These are phyloP conservation scores for Thaumatotibia leucotreta DNA, from an alignment of 1,140 invertebrate species.

Conservation along the genomic window DNA sequence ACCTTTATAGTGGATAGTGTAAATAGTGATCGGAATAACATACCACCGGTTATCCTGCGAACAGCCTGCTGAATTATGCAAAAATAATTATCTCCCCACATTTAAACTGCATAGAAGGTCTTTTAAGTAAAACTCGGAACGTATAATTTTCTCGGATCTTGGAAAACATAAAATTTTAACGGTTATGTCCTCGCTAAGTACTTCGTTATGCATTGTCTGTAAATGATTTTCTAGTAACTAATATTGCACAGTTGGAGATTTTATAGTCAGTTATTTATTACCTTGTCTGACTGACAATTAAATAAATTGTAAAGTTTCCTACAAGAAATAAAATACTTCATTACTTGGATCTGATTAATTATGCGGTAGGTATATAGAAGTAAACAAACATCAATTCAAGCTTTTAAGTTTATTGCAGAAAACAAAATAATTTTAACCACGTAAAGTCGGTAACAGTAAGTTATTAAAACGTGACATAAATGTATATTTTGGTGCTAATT, in stretches of 20 bases:
- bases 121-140: neutral
- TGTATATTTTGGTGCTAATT: too few relatives aligned
- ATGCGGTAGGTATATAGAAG: too few relatives aligned
- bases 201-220: neutral
- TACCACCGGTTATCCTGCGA: slow-evolving; percentile 17
- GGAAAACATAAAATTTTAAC: slow-evolving; percentile 9
- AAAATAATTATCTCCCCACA: slow-evolving; percentile 14
- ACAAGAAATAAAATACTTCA: too few relatives aligned
- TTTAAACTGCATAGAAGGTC: slow-evolving; percentile 10
- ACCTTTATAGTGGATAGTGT: neutral
- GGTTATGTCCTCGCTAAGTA: slow-evolving; percentile 5
- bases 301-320: neutral
- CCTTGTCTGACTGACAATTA: neutral
- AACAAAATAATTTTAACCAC: too few relatives aligned
- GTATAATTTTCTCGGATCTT: neutral
- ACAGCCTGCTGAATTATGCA: slow-evolving; percentile 31
- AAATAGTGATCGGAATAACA: neutral
- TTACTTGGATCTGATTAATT: too few relatives aligned
- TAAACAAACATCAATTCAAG: too few relatives aligned
- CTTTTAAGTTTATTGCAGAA: too few relatives aligned
- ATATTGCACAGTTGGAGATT: neutral
- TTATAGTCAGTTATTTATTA: neutral
- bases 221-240: neutral
- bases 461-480: too few relatives aligned
- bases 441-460: too few relatives aligned